phyloP scores from a whole-genome alignment of 2,113 vertebrate genomes.

The Danionella cerebrum region DNA sequence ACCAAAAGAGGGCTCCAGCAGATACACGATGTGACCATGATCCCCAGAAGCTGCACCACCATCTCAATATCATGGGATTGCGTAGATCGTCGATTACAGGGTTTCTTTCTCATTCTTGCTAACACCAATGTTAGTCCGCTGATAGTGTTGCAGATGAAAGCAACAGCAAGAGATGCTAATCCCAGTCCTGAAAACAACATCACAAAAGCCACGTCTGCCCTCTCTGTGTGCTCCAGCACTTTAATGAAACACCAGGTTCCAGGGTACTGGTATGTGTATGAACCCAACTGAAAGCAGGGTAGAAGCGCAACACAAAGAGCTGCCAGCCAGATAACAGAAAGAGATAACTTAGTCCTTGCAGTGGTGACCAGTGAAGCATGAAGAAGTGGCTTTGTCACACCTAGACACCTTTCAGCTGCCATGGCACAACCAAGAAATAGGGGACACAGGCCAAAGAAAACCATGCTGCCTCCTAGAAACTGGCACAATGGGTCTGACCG shows the following conservation, averaged over 20 bases:
- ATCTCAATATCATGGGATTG: slow-evolving; percentile 84
- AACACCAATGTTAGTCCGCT: slow-evolving; percentile 74
- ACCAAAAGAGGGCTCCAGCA: slow-evolving; percentile 89
- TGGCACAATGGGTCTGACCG: slow-evolving; percentile 66
- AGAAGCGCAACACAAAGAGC: slow-evolving; percentile 73
- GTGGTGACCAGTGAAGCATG: slow-evolving; percentile 72
- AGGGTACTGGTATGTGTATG: slow-evolving; percentile 72
- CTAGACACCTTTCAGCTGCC: slow-evolving; percentile 81
- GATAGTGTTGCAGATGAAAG: slow-evolving; percentile 78
- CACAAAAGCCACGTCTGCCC: slow-evolving; percentile 66
- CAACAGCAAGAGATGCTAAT: slow-evolving; percentile 64
- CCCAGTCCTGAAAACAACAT: slow-evolving; percentile 75
- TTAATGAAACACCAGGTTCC: slow-evolving; percentile 82
- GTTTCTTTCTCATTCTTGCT: slow-evolving; percentile 66
- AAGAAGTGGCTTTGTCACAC: slow-evolving; percentile 74
- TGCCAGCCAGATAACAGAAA: slow-evolving; percentile 59
- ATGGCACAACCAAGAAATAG: slow-evolving; percentile 81
- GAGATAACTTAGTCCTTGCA: slow-evolving; percentile 63
- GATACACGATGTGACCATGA: slow-evolving; percentile 81
- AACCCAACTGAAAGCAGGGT: slow-evolving; percentile 69
- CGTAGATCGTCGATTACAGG: slow-evolving; percentile 53
- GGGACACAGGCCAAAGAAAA: slow-evolving; percentile 83
- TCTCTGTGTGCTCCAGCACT: slow-evolving; percentile 52
- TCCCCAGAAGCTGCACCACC: slow-evolving; percentile 82
- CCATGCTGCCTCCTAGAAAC: slow-evolving; percentile 82